Evolutionary conservation across 2,113 vertebrate species (phyloP).

Genomic region (Macroglossus sobrinus): DNA sequence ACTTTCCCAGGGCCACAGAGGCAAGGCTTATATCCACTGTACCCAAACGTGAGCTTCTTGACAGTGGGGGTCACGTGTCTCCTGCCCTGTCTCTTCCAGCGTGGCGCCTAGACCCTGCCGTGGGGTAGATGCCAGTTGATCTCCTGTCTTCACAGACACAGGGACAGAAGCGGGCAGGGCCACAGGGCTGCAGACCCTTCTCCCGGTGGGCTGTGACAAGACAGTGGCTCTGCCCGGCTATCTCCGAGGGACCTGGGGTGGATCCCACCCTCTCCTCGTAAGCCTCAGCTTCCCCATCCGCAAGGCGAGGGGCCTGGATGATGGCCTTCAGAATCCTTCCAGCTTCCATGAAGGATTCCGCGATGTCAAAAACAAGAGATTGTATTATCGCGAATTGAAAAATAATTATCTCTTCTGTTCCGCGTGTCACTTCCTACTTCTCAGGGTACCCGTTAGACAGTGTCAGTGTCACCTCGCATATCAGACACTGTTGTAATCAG

Average conservation of each 20-base stretch:
- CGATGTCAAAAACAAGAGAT: constrained; percentile 42
- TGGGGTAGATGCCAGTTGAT: background rate
- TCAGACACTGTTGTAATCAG: constrained; percentile 61
- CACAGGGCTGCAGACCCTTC: rapidly evolving
- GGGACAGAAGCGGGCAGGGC: background rate
- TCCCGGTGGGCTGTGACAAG: rapidly evolving
- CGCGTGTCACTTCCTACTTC: constrained; percentile 32
- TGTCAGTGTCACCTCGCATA: constrained; percentile 37
- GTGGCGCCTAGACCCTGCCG: no score
- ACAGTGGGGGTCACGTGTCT: background rate
- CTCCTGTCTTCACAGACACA: background rate
- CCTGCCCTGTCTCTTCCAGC: background rate
- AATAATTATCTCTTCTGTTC: constrained; percentile 62
- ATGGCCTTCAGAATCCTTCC: background rate
- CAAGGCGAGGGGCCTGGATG: background rate
- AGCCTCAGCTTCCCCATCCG: background rate
- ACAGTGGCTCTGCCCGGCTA: background rate
- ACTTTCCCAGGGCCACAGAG: background rate
- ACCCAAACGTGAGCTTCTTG: background rate
- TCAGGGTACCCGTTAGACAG: constrained; percentile 36
- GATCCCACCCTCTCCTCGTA: background rate
- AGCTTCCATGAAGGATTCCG: constrained; percentile 29
- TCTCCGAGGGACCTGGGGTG: background rate
- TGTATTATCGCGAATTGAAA: constrained; percentile 42
- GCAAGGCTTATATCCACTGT: background rate